Conservation (phyloP, 2,113 vertebrate genomes). For the Odontophorus gujanensis region DNA sequence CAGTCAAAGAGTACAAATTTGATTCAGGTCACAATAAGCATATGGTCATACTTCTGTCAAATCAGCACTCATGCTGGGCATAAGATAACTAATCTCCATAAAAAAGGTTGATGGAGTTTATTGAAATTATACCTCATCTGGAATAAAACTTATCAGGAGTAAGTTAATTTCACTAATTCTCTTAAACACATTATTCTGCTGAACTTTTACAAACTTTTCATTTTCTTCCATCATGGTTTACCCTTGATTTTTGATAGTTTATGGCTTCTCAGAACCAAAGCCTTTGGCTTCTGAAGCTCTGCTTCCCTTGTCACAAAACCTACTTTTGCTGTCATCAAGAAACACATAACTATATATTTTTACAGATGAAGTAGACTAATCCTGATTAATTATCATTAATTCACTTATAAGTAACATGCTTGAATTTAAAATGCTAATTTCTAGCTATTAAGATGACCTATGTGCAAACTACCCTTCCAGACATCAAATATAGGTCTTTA, state of each 20-base stretch:
- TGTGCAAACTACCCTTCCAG: not conserved
- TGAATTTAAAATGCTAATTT: conserved; percentile 49
- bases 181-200: not conserved
- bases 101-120: not conserved
- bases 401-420: not conserved
- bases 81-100: not conserved
- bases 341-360: not conserved
- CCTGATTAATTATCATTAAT: conserved; percentile 5
- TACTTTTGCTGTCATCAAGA: not conserved
- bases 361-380: not conserved
- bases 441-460: conserved; percentile 6
- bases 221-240: not conserved
- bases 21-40: not conserved
- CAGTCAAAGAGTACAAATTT: not conserved
- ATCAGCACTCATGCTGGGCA: not conserved
- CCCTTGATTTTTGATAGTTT: not conserved
- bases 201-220: not conserved
- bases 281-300: not conserved
- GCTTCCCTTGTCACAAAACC: not conserved
- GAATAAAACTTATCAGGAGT: not conserved
- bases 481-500: not conserved
- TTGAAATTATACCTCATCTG: not conserved
- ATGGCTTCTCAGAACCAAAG: not conserved
- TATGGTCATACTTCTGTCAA: not conserved
- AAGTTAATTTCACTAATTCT: not conserved